Evolutionary conservation across 2,113 vertebrate species (phyloP).

Genomic region (Pseudorasbora parva): DNA sequence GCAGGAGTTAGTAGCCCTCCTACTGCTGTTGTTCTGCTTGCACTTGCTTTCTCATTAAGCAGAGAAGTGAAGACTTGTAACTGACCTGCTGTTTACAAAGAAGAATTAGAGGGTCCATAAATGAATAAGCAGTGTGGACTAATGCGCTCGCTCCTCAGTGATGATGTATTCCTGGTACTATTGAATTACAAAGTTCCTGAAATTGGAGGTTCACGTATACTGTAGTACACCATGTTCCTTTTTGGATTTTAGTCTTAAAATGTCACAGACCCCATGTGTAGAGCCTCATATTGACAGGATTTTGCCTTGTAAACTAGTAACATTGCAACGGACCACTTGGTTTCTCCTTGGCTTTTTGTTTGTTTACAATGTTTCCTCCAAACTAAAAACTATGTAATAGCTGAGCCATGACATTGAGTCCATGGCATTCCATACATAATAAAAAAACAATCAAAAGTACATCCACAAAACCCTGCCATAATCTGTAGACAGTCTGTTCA

Average conservation of each 20-base stretch:
- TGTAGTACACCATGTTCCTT: neutral
- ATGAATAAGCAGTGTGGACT: slow-evolving; percentile 34
- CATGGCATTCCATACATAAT: neutral
- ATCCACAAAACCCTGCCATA: neutral
- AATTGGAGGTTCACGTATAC: neutral
- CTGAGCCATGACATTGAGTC: too few relatives aligned
- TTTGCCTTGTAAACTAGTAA: neutral
- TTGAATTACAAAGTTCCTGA: slow-evolving; percentile 4
- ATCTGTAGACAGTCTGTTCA: neutral
- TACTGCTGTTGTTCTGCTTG: slow-evolving; percentile 49
- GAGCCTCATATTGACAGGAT: neutral
- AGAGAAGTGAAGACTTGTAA: slow-evolving; percentile 3
- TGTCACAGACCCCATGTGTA: neutral
- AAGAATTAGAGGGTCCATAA: slow-evolving; percentile 36
- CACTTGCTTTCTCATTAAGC: slow-evolving; percentile 46
- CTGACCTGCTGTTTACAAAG: slow-evolving; percentile 19
- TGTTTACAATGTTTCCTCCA: neutral
- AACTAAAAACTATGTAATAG: too few relatives aligned
- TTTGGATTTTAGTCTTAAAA: slow-evolving; percentile 4
- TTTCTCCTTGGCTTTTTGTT: neutral
- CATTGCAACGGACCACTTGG: neutral
- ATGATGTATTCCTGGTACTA: slow-evolving; percentile 7
- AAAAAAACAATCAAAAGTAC: neutral
- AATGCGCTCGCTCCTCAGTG: slow-evolving; percentile 3
- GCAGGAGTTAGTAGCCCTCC: slow-evolving; percentile 21